These are phyloP conservation scores for Oxycera nigricornis DNA, from an alignment of 2,888 invertebrate species.

Conservation along the genomic window DNA sequence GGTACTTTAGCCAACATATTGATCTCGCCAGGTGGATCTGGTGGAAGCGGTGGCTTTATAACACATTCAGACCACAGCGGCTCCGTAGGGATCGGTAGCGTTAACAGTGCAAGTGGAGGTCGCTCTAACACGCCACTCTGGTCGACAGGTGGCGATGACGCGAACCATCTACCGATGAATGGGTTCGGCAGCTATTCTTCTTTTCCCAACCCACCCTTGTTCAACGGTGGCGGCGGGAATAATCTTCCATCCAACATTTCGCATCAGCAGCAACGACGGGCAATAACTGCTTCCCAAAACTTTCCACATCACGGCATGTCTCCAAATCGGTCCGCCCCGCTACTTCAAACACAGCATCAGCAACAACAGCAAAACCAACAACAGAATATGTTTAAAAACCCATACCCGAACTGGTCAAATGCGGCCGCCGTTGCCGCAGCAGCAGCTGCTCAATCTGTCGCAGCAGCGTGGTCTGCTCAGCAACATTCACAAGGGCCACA, in stretches of 20 bases:
- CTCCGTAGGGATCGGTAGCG: conserved; percentile 19
- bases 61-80: conserved; percentile 43
- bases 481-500: conserved; percentile 44
- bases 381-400: conserved; percentile 49
- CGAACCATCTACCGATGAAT: conserved; percentile 47
- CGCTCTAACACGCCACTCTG: conserved; percentile 42
- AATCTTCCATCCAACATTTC: conserved; percentile 22
- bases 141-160: conserved; percentile 47
- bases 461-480: conserved; percentile 40
- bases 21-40: conserved; percentile 42
- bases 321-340: conserved; percentile 47
- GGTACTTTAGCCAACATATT: conserved; percentile 44
- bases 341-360: conserved; percentile 44
- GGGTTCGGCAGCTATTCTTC: conserved; percentile 48
- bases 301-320: conserved; percentile 48
- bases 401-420: conserved; percentile 50
- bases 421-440: conserved; percentile 46
- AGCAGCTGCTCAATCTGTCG: conserved; percentile 44
- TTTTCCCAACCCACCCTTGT: conserved; percentile 47
- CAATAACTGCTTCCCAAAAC: conserved; percentile 46
- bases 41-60: conserved; percentile 42
- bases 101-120: conserved; percentile 24
- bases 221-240: conserved; percentile 41
- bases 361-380: conserved; percentile 46
- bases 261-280: conserved; percentile 47